phyloP scores from a whole-genome alignment of 2,113 vertebrate genomes.

The zebrafish (Danio rerio) region DNA sequence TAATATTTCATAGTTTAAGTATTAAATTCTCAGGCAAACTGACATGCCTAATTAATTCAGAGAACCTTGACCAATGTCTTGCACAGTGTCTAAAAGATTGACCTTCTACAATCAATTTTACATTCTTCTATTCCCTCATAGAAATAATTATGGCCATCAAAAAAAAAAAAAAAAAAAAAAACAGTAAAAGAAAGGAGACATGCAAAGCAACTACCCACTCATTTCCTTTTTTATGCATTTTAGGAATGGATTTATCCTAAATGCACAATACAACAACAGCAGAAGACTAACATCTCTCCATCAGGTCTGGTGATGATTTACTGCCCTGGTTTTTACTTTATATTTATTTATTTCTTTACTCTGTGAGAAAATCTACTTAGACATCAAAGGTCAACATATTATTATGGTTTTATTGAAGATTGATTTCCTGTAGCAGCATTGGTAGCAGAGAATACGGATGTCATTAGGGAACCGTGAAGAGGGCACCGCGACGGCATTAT shows the following conservation, averaged over 20 bases:
- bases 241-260: background rate
- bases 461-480: slow-evolving; percentile 41
- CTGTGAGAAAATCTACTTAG: slow-evolving; percentile 48
- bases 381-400: slow-evolving; percentile 58
- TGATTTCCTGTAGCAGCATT: slow-evolving; percentile 55
- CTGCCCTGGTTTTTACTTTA: background rate
- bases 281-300: background rate
- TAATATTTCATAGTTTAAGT: slow-evolving; percentile 17
- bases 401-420: slow-evolving; percentile 53
- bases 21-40: slow-evolving; percentile 30
- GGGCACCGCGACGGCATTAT: slow-evolving; percentile 38
- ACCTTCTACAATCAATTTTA: slow-evolving; percentile 18
- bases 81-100: background rate
- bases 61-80: slow-evolving; percentile 24
- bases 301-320: slow-evolving; percentile 49
- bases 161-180: background rate
- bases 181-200: too few relatives aligned
- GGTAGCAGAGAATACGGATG: slow-evolving; percentile 29
- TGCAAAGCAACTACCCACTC: background rate
- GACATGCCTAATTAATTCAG: background rate
- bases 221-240: background rate
- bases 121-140: background rate
- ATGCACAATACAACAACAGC: background rate
- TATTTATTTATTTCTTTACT: slow-evolving; percentile 31
- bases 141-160: background rate